Base-by-base conservation (phyloP, 2,797 vertebrate species). In the Chelidonichthys spinosus region DNA sequence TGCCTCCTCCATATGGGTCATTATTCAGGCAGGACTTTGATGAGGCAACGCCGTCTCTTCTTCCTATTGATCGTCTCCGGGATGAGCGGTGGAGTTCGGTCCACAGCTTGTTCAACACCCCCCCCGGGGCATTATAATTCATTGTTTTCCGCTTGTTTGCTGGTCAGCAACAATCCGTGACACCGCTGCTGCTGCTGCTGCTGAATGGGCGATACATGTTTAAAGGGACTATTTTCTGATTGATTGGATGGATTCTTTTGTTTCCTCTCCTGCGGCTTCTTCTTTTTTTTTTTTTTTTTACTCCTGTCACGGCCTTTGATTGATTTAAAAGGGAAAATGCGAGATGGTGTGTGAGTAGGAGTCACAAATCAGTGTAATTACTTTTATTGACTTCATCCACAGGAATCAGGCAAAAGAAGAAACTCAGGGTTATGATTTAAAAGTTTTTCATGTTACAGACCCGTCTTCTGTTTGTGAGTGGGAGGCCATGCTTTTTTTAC, bases 1-100 rank as follows among this genome's bases (percentile, higher is more conserved):
- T 61, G 40, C 71, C 10, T 76, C 74, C 73, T 79, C 68, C 61
- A 8, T 52, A 50, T 33, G 52, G 72, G 66, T 74, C 78, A 70
- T 84, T 82, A 85, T 83, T 76, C 71, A 33, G 25, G 42, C 46
- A 25, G 61, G 69, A 58, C 63, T 78, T 79, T 87, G 83, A 86
- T 82, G 44, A 64, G 69, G 54, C 71, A 17, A 56, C 0, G 40
- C 78, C 61, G 76, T 78, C 78, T 80, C 70, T 70, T 72, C 71
- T 59, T 61, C 50, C 44, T 77, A 89, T 89, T 62, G 87, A 90
- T 90, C 68, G 36, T 37, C 58, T n/a, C 32, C 17, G 61, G 61
- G 82, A 76, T 81, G 78, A 82, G 74, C 76, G 78, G 69, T 44
- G 42, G 42, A 54, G 75, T 72, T 76, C 78, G 25, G 68, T 69